phyloP scores from a whole-genome alignment of 2,113 vertebrate genomes.

The Gorilla gorilla region DNA sequence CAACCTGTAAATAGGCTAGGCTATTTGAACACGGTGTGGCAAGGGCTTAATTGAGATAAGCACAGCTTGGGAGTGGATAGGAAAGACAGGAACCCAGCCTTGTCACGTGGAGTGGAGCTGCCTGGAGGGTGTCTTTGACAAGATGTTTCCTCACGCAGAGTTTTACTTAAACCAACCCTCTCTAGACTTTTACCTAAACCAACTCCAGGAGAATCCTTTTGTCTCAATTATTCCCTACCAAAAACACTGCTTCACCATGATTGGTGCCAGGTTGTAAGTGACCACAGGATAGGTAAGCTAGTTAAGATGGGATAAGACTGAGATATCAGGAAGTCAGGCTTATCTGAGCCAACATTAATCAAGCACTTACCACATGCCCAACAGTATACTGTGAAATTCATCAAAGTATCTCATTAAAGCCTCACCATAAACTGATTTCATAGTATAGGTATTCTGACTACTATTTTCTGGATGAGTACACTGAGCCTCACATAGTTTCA shows the following conservation, averaged over 20 bases:
- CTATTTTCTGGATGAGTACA: not conserved
- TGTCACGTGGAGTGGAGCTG: not conserved
- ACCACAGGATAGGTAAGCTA: not conserved
- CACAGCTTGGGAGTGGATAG: not conserved
- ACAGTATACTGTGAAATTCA: not conserved
- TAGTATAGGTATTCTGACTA: not conserved
- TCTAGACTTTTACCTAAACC: not conserved
- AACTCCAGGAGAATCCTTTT: not conserved
- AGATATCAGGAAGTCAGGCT: not conserved
- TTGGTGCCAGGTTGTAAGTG: not conserved
- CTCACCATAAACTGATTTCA: not conserved
- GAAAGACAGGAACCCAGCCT: not conserved
- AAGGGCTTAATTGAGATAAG: not conserved
- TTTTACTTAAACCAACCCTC: too few species aligned
- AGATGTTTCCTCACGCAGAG: not conserved
- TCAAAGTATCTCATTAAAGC: not conserved
- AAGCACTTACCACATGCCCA: not conserved
- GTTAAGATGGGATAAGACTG: not conserved
- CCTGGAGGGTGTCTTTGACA: not conserved
- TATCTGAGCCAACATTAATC: not conserved
- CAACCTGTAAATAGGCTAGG: too few species aligned
- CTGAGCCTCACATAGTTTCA: not conserved
- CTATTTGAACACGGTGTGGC: not conserved
- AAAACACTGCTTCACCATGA: not conserved
- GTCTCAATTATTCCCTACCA: not conserved